Evolutionary conservation across 1,140 invertebrate genomes (phyloP).

Genomic region (Drosophila arizonae): DNA sequence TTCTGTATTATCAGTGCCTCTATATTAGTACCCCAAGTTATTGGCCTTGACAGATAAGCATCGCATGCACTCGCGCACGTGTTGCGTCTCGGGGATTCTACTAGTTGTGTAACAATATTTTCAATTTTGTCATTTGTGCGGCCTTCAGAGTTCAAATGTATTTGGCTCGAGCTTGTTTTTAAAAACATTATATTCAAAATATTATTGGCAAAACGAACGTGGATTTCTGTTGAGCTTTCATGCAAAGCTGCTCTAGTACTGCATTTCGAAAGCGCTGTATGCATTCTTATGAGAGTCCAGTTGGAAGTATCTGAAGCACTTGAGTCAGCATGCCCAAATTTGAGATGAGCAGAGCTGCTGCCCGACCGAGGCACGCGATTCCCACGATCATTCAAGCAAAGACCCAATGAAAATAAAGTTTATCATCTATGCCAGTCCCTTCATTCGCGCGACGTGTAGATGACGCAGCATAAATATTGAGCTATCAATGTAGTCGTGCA

Average conservation of each 20-base stretch:
- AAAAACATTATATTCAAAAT: constrained; percentile 9
- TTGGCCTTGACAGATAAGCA: constrained; percentile 28
- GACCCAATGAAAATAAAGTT: constrained; percentile 3
- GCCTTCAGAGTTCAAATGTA: constrained; percentile 42
- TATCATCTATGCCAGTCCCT: background rate
- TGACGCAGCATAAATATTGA: constrained; percentile 49
- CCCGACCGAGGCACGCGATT: background rate
- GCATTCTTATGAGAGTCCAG: background rate
- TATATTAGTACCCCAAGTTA: background rate
- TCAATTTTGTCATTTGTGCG: constrained; percentile 23
- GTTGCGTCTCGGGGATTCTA: constrained; percentile 43
- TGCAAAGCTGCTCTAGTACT: background rate
- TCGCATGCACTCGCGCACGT: constrained; percentile 35
- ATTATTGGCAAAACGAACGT: constrained; percentile 10
- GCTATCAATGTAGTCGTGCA: background rate
- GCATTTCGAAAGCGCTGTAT: background rate
- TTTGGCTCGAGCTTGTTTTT: constrained; percentile 27
- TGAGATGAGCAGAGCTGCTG: background rate
- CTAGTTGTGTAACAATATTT: background rate
- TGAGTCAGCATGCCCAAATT: background rate
- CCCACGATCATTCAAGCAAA: constrained; percentile 38
- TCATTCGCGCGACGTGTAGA: background rate
- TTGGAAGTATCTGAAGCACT: background rate
- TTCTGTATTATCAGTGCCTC: background rate
- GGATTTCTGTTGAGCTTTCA: background rate